phyloP scores from a whole-genome alignment of 1,140 invertebrate species.

The Drosophila sturtevanti region DNA sequence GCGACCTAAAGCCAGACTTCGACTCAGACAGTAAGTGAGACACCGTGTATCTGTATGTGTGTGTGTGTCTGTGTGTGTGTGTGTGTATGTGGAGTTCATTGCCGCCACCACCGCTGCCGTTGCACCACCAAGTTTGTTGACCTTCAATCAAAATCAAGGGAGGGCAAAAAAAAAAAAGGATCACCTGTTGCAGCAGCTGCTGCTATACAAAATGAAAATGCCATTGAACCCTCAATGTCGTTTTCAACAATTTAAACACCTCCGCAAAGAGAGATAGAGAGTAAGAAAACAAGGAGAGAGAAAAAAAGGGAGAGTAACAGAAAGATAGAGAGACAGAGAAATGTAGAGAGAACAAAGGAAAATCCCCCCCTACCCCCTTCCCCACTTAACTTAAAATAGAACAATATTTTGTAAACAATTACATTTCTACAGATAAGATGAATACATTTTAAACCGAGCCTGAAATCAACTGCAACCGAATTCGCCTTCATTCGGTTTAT shows the following conservation, averaged over 20 bases:
- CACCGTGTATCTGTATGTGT: too few relatives aligned
- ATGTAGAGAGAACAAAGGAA: not conserved
- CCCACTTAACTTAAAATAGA: slow-evolving; percentile 5
- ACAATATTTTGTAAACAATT: not conserved
- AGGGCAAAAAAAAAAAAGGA: slow-evolving; percentile 35
- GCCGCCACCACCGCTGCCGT: slow-evolving; percentile 41
- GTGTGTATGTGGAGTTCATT: slow-evolving; percentile 48
- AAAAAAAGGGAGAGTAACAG: not conserved
- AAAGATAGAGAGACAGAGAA: not conserved
- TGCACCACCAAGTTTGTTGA: slow-evolving; percentile 74
- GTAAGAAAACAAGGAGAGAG: not conserved
- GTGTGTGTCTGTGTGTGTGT: too few relatives aligned
- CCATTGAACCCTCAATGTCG: slow-evolving; percentile 48
- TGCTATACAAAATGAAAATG: slow-evolving; percentile 17
- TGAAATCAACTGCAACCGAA: slow-evolving; percentile 24
- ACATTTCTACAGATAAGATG: not conserved
- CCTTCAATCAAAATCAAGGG: slow-evolving; percentile 64
- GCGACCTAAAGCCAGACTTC: not conserved
- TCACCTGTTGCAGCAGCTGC: slow-evolving; percentile 77
- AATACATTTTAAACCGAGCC: not conserved
- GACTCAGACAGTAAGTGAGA: slow-evolving; percentile 51
- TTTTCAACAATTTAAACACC: slow-evolving; percentile 31
- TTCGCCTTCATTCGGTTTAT: not conserved
- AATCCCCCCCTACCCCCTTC: slow-evolving; percentile 21
- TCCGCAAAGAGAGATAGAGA: not conserved